Evolutionary conservation across 2,888 invertebrate genomes (phyloP).

Genomic region (Helicoverpa assulta): DNA sequence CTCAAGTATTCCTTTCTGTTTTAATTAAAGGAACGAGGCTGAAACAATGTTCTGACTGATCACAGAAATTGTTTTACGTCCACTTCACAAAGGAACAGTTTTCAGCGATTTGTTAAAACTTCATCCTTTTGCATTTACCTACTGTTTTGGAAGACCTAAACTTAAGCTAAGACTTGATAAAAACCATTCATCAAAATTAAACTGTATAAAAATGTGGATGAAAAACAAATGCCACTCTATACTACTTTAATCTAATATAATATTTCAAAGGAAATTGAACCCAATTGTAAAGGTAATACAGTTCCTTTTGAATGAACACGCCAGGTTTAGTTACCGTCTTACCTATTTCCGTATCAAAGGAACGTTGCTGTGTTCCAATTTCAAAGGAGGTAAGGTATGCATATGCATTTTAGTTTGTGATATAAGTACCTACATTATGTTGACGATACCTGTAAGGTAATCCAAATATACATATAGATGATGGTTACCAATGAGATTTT

Average conservation of each 20-base stretch:
- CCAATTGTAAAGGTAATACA: background rate
- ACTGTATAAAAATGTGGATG: background rate
- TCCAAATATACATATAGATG: background rate
- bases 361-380: conserved; percentile 1
- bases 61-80: conserved; percentile 64
- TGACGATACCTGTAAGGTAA: background rate
- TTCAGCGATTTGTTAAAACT: conserved; percentile 59
- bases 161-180: background rate
- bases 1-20: conserved; percentile 71
- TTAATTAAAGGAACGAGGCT: conserved; percentile 78
- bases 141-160: conserved; percentile 1
- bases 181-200: background rate
- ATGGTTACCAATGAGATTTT: background rate
- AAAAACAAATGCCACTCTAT: background rate
- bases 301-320: background rate
- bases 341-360: conserved; percentile 1
- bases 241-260: background rate
- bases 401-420: background rate
- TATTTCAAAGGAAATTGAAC: background rate
- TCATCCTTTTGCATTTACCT: conserved; percentile 24
- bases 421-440: background rate
- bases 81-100: conserved; percentile 64
- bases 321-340: background rate
- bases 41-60: conserved; percentile 72
- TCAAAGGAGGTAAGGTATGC: conserved; percentile 1